phyloP scores from a whole-genome alignment of 2,797 vertebrate species.

The Parambassis ranga region DNA sequence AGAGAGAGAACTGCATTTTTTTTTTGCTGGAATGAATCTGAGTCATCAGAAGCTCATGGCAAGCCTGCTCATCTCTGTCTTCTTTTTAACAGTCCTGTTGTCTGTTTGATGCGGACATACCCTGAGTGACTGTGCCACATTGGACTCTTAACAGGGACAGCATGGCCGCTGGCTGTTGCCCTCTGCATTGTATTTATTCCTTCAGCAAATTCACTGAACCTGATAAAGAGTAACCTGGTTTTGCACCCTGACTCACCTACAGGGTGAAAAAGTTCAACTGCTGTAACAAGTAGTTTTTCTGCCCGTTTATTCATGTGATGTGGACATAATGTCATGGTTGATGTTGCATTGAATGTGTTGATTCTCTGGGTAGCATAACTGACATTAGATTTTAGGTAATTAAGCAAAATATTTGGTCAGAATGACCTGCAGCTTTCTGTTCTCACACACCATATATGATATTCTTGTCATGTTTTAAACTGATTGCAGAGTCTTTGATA shows the following conservation, averaged over 20 bases:
- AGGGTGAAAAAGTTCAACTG: slow-evolving; percentile 15
- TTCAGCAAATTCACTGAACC: slow-evolving; percentile 22
- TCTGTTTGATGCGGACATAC: slow-evolving; percentile 33
- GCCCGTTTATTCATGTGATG: no score
- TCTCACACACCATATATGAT: no score
- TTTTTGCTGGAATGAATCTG: slow-evolving; percentile 2
- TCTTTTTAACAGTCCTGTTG: background rate
- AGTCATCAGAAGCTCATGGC: background rate
- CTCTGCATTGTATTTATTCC: slow-evolving; percentile 20
- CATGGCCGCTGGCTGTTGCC: slow-evolving; percentile 12
- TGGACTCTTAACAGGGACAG: slow-evolving; percentile 20
- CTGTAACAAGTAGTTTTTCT: background rate
- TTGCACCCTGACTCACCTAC: slow-evolving; percentile 24
- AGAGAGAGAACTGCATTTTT: no score
- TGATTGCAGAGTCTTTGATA: no score
- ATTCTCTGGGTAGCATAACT: no score
- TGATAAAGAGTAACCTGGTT: slow-evolving; percentile 13
- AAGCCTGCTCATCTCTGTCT: background rate
- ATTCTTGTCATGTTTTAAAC: background rate
- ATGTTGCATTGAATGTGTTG: no score
- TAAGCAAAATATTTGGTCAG: no score
- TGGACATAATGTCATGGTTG: no score
- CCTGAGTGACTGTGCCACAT: slow-evolving; percentile 18
- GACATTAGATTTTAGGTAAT: no score
- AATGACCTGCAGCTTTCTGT: background rate